Evolutionary conservation across 1,140 invertebrate genomes (phyloP), one percentile per base, ranked within the genome.

Genomic region (Sinonovacula constricta): DNA sequence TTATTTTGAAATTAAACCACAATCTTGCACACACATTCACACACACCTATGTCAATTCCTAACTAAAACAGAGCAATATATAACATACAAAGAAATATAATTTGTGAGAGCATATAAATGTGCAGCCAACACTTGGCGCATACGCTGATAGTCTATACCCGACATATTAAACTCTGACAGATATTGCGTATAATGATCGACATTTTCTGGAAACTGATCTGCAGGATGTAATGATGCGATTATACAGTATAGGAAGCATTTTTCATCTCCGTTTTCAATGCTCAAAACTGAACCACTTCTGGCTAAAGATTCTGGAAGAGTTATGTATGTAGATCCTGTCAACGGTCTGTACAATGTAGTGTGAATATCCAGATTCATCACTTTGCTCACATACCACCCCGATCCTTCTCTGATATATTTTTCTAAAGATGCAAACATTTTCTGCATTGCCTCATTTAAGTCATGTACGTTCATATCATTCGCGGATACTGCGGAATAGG

Each of bases 111-210:
- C n/a, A n/a, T n/a, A n/a, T n/a, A n/a, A n/a, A n/a, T n/a, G n/a
- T n/a, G n/a, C n/a, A n/a, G n/a, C n/a, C n/a, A n/a, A n/a, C n/a
- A n/a, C n/a, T n/a, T n/a, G n/a, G n/a, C n/a, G n/a, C n/a, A n/a
- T n/a, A n/a, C n/a, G n/a, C n/a, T n/a, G n/a, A n/a, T n/a, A 74
- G 24, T 45, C 30, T 12, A 74, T 51, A 30, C 28, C 45, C 4
- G 3, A 24, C 70, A 74, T 74, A 54, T 63, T 63, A 22, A 74
- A 33, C 53, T 74, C 54, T 45, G 39, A 45, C 18, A 10, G 39
- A 45, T 45, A 45, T 45, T 45, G 39, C 39, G 18, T 10, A 45
- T 45, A 45, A 7, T 45, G 39, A 10, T 45, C 39, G 18, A 45
- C 7, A 7, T 10, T 45, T 45, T 45, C 39, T 18, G 39, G 39